phyloP scores from a whole-genome alignment of 2,888 invertebrate species.

The Agapostemon virescens region DNA sequence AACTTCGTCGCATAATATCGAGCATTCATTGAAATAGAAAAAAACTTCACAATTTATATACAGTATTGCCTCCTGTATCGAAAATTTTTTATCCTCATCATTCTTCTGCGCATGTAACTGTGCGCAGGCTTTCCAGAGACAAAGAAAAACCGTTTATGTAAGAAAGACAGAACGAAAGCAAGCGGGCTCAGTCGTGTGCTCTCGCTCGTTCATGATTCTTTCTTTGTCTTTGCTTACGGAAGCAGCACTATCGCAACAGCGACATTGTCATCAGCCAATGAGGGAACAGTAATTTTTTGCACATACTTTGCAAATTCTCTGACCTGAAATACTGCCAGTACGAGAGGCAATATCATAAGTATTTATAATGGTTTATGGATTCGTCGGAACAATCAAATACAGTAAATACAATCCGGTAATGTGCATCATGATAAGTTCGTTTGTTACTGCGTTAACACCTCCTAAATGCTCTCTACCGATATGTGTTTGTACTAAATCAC shows the following conservation, averaged over 20 bases:
- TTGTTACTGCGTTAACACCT: not conserved
- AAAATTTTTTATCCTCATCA: not conserved
- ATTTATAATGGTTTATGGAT: not conserved
- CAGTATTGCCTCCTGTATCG: not conserved
- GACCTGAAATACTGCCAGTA: too few species aligned
- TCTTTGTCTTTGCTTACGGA: too few species aligned
- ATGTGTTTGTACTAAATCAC: not conserved
- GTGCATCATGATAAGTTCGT: too few species aligned
- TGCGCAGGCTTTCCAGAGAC: not conserved
- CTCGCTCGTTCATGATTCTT: too few species aligned
- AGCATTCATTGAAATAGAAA: constrained; percentile 27
- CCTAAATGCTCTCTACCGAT: not conserved
- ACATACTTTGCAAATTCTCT: too few species aligned
- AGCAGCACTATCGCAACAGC: constrained; percentile 1
- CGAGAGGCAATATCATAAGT: not conserved
- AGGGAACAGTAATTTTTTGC: not conserved
- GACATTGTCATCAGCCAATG: not conserved
- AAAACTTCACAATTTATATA: constrained; percentile 1
- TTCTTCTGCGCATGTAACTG: not conserved
- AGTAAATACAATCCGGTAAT: too few species aligned
- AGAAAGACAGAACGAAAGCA: not conserved
- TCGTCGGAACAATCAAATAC: too few species aligned
- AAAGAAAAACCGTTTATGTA: not conserved
- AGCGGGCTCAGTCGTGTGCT: too few species aligned
- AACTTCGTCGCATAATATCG: constrained; percentile 10